These are phyloP conservation scores for Characodon lateralis DNA, from an alignment of 2,797 vertebrate genomes.

Conservation along the genomic window DNA sequence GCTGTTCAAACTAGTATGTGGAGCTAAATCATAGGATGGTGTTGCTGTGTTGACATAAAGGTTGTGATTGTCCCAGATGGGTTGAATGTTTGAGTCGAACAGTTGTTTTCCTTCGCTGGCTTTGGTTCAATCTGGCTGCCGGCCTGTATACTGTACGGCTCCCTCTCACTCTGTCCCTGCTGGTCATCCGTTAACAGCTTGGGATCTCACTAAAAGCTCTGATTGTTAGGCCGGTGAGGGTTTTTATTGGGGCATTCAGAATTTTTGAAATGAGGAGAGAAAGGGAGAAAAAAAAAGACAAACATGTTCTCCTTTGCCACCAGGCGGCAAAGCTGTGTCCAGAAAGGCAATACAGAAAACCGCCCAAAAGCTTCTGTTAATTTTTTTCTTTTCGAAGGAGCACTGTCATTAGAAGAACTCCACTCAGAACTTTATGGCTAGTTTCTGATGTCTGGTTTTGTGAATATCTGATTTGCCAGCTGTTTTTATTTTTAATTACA, in stretches of 20 bases:
- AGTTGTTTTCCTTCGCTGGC: slow-evolving; percentile 14
- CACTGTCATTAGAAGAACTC: too few species aligned
- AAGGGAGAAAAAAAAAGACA: not conserved
- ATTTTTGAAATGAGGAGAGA: slow-evolving; percentile 1
- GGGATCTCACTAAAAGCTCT: not conserved
- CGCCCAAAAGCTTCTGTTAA: too few species aligned
- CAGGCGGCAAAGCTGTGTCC: not conserved
- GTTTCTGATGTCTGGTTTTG: too few species aligned
- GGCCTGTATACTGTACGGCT: slow-evolving; percentile 10
- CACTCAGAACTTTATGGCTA: too few species aligned
- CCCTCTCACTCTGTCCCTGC: slow-evolving; percentile 14
- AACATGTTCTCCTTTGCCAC: not conserved
- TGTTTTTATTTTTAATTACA: too few species aligned
- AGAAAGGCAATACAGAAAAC: too few species aligned
- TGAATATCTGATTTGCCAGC: too few species aligned
- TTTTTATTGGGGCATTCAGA: not conserved
- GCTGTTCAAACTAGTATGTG: not conserved
- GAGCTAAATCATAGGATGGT: not conserved
- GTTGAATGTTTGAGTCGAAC: not conserved
- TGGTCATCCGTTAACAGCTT: slow-evolving; percentile 22
- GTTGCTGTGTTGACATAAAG: slow-evolving; percentile 5
- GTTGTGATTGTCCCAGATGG: not conserved
- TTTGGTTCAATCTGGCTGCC: slow-evolving; percentile 21
- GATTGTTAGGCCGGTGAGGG: slow-evolving; percentile 8
- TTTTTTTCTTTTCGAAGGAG: too few species aligned